A percentile compares a stretch with the other conserved stretches of the same genome.
These are phyloP conservation scores for Xanthia togata DNA, from an alignment of 2,888 invertebrate genomes.

Conservation along the genomic window DNA sequence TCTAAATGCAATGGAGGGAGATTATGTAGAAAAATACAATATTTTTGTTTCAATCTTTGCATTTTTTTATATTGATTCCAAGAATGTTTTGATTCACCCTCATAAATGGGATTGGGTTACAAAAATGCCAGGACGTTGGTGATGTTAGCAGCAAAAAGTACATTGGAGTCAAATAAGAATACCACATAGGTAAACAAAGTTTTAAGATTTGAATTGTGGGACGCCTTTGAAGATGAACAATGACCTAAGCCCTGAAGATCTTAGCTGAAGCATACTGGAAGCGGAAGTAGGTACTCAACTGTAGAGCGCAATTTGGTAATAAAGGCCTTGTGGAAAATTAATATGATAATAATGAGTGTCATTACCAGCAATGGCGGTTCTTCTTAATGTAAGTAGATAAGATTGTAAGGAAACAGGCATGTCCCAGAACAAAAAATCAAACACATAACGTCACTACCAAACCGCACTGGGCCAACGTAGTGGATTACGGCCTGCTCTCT, in stretches of 20 bases:
- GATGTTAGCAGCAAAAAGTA: neutral
- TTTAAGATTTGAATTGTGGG: neutral
- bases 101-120: conserved; percentile 5
- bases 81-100: too few relatives aligned
- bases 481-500: neutral
- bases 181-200: neutral
- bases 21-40: too few relatives aligned
- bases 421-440: neutral
- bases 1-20: too few relatives aligned
- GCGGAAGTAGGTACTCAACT: neutral
- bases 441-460: neutral
- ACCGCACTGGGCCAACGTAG: neutral
- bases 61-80: too few relatives aligned
- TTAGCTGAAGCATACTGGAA: neutral
- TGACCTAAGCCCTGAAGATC: neutral
- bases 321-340: neutral
- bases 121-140: conserved; percentile 4
- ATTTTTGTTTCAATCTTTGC: too few relatives aligned
- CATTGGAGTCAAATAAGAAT: neutral
- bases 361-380: neutral
- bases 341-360: neutral
- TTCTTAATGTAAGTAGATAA: too few relatives aligned
- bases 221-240: neutral
- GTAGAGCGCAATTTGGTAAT: neutral
- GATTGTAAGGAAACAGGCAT: neutral